A percentile compares a stretch with the other conserved stretches of the same genome.
Evolutionary conservation across 2,797 vertebrate genomes (phyloP).

Genomic region (Rhynchotus rufescens): DNA sequence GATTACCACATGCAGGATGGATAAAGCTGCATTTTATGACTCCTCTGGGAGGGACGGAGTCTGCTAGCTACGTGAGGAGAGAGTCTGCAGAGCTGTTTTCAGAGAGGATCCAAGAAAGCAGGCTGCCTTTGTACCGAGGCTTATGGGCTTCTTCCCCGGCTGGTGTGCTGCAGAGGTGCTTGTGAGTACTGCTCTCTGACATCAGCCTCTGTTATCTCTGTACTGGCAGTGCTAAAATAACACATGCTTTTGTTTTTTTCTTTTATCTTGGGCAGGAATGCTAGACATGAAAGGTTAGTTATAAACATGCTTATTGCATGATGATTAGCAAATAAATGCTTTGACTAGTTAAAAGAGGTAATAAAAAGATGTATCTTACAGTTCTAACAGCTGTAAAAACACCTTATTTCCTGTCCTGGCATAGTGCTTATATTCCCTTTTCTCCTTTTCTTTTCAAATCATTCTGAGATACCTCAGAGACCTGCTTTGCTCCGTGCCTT

Average conservation of each 20-base stretch:
- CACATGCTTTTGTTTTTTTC: background rate
- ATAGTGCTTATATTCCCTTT: background rate
- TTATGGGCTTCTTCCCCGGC: background rate
- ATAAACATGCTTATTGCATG: background rate
- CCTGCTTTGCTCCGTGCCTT: background rate
- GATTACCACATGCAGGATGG: slow-evolving; percentile 37
- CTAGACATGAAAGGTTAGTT: background rate
- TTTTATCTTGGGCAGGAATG: background rate
- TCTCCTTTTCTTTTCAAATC: background rate
- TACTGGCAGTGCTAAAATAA: background rate
- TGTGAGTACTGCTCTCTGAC: background rate
- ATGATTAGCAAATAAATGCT: background rate
- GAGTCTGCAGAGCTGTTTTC: background rate
- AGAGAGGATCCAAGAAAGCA: slow-evolving; percentile 32
- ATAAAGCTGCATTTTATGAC: slow-evolving; percentile 61
- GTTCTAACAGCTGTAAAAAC: background rate
- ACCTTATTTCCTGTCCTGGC: background rate
- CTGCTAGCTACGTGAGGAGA: background rate
- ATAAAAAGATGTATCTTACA: background rate
- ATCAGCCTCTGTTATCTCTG: background rate
- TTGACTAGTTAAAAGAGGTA: background rate
- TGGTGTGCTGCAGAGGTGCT: background rate
- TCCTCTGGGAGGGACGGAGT: slow-evolving; percentile 15
- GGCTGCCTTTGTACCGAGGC: background rate
- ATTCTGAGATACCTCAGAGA: background rate